These are phyloP conservation scores for Drosophila suzukii DNA, from an alignment of 1,140 invertebrate species.

Conservation along the genomic window DNA sequence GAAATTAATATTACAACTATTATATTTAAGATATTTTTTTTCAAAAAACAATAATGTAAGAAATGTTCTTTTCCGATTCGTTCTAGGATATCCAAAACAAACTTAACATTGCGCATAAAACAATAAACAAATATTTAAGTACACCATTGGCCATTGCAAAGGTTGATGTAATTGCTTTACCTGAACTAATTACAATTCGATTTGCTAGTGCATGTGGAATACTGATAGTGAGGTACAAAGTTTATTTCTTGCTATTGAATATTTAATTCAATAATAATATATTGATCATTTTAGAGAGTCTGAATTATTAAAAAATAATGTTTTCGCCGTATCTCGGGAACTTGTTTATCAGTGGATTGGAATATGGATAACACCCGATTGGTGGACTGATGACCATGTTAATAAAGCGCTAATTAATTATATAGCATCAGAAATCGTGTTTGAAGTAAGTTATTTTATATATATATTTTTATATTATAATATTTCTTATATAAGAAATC, in stretches of 20 bases:
- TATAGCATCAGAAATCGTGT: conserved; percentile 88
- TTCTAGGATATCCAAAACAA: conserved; percentile 30
- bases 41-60: not conserved
- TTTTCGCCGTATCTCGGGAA: conserved; percentile 88
- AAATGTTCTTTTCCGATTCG: too few relatives aligned
- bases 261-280: not conserved
- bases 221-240: conserved; percentile 87
- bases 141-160: not conserved
- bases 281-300: conserved; percentile 86
- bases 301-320: conserved; percentile 87
- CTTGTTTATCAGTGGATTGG: conserved; percentile 91
- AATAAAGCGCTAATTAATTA: conserved; percentile 91
- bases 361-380: conserved; percentile 88
- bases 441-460: conserved; percentile 85
- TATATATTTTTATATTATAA: not conserved
- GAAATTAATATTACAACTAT: too few relatives aligned
- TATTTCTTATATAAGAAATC: too few relatives aligned
- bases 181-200: conserved; percentile 5
- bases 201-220: conserved; percentile 12
- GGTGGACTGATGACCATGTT: conserved; percentile 89
- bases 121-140: conserved; percentile 87
- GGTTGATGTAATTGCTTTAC: conserved; percentile 11
- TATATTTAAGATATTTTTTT: too few relatives aligned
- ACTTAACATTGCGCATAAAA: conserved; percentile 12
- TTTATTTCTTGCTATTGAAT: not conserved